phyloP scores from a whole-genome alignment of 2,797 vertebrate genomes.

The Miichthys miiuy region DNA sequence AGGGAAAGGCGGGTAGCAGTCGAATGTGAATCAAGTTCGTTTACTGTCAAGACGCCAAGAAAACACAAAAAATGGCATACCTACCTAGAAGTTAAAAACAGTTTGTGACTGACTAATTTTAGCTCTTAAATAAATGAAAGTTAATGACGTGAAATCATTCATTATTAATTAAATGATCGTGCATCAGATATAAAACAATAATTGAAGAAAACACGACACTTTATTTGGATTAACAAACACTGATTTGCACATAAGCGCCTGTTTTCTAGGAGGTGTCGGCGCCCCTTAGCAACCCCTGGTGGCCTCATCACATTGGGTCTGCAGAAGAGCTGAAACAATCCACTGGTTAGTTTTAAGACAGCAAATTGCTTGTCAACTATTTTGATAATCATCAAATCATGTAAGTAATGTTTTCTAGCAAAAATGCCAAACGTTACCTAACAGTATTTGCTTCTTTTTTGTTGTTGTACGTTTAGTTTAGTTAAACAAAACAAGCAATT shows the following conservation, averaged over 20 bases:
- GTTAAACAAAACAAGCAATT: too few species aligned
- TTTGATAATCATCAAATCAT: not conserved
- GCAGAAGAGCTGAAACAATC: not conserved
- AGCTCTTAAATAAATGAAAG: not conserved
- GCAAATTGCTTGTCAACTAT: not conserved
- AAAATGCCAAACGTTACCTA: not conserved
- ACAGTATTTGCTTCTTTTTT: not conserved
- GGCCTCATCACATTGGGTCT: not conserved
- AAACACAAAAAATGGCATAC: not conserved
- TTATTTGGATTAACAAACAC: not conserved
- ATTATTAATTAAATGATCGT: not conserved
- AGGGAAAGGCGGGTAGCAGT: not conserved
- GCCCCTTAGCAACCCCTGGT: constrained; percentile 4
- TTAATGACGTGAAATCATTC: not conserved
- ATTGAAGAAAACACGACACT: not conserved
- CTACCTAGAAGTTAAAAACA: not conserved
- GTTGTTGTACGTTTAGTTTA: not conserved
- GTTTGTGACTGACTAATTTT: not conserved
- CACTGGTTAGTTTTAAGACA: not conserved
- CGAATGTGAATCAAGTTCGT: not conserved
- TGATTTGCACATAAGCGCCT: not conserved
- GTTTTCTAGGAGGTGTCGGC: not conserved
- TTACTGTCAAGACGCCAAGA: not conserved
- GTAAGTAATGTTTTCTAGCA: not conserved
- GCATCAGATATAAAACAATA: not conserved